Evolutionary conservation across 2,888 invertebrate genomes (phyloP), one percentile per base, ranked within the genome.

Genomic region (Andricus curvator): DNA sequence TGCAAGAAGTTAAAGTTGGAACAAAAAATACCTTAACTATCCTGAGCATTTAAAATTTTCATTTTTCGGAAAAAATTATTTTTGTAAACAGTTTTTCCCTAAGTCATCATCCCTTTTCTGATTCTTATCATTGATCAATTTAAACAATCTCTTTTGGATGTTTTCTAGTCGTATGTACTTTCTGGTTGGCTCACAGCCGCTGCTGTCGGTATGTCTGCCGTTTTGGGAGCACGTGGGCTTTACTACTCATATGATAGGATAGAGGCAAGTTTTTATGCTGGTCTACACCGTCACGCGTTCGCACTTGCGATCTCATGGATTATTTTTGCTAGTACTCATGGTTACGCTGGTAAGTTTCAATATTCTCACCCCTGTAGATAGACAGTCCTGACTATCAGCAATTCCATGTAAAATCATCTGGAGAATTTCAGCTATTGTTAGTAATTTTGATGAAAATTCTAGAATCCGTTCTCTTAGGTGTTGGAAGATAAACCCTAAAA

Each of bases 291-390:
- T n/a, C 88, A 89, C 6, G 87, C 83, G 0, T 93, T 93, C 81
- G 87, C 87, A 4, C 41, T 92, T 0, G 86, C 88, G 17, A 66
- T 93, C 2, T 86, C 88, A 4, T 93, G 93, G 93, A 87, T 93
- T 17, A 86, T 93, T 33, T 93, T 96, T 76, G 94, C 95, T 0
- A 95, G 96, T 85, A 93, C 93, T 44, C 95, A 95, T 20, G 95
- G 95, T 67, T 95, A 95, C 90, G 95, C 95, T 89, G 95, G 95
- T 94, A 90, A 92, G 87, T 85, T 25, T 67, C n/a, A 51, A 20
- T 17, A 56, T n/a, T 56, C 9, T 0, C 20, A 17, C 20, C 51
- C 6, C 51, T 51, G 51, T 20, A 51, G 20, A 17, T 6, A 20
- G 20, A 6, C 20, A 20, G 15, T 20, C 6, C 4, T 20, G 20